Conservation (phyloP, 2,888 invertebrate genomes). For the Limenitis camilla region DNA sequence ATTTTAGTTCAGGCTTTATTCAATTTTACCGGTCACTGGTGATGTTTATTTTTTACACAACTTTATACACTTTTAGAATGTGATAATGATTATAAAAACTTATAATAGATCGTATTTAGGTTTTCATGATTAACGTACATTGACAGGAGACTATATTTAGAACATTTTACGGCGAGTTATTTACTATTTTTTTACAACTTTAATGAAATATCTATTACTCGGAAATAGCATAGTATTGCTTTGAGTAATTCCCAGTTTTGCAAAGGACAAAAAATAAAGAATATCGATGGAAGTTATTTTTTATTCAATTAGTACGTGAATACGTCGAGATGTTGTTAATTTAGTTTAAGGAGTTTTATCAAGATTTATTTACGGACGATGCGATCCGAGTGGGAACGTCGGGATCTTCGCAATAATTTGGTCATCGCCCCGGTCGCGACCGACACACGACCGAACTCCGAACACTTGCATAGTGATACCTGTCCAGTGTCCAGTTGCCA, state of each 20-base stretch:
- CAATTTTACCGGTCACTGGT: constrained; percentile 10
- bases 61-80: background rate
- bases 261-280: background rate
- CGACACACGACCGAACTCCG: constrained; percentile 1
- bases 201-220: no score
- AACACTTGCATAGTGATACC: background rate
- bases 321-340: constrained; percentile 33
- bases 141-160: no score
- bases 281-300: background rate
- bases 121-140: no score
- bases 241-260: background rate
- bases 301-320: constrained; percentile 1
- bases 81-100: background rate
- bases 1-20: constrained; percentile 11
- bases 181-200: no score
- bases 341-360: constrained; percentile 45
- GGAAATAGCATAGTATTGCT: no score
- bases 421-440: constrained; percentile 53
- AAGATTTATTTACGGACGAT: constrained; percentile 39
- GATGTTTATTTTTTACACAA: background rate
- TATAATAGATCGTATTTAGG: background rate
- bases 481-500: constrained; percentile 14
- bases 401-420: constrained; percentile 65
- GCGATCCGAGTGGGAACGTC: constrained; percentile 38
- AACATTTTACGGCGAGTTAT: no score